Percentiles rank a stretch among this genome's conserved stretches.
Conservation (phyloP, 2,797 vertebrate species). For the Parauchenoglanis ngamensis region DNA sequence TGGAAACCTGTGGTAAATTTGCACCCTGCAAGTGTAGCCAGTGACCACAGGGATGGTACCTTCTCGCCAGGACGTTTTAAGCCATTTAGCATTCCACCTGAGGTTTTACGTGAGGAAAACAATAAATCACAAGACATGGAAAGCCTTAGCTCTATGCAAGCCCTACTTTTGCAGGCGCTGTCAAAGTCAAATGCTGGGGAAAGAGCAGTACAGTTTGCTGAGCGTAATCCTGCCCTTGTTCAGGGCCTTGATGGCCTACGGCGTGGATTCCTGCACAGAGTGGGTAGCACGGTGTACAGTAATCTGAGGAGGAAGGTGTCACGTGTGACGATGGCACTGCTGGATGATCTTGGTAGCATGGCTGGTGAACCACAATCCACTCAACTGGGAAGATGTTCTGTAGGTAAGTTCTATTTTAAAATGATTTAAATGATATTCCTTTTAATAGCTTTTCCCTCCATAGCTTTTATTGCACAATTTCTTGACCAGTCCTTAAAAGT, state of each 20-base stretch:
- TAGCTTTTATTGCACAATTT: background rate
- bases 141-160: slow-evolving; percentile 69
- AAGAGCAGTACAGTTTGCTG: slow-evolving; percentile 62
- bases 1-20: slow-evolving; percentile 86
- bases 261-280: slow-evolving; percentile 78
- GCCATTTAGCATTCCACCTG: slow-evolving; percentile 75
- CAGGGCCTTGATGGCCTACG: slow-evolving; percentile 77
- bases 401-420: slow-evolving; percentile 73
- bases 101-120: slow-evolving; percentile 68
- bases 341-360: slow-evolving; percentile 81
- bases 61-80: slow-evolving; percentile 70
- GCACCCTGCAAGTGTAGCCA: slow-evolving; percentile 69
- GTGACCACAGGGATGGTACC: slow-evolving; percentile 61
- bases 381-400: slow-evolving; percentile 77
- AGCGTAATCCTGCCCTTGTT: slow-evolving; percentile 74
- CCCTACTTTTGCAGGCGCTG: slow-evolving; percentile 78
- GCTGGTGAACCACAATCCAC: slow-evolving; percentile 76
- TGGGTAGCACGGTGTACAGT: slow-evolving; percentile 81
- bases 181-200: slow-evolving; percentile 72
- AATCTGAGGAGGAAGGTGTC: slow-evolving; percentile 82
- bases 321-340: slow-evolving; percentile 78
- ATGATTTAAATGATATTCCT: background rate
- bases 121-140: slow-evolving; percentile 59
- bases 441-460: background rate
- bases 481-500: background rate